Evolutionary conservation across 2,888 invertebrate genomes (phyloP).

Genomic region (Bombylius discolor): DNA sequence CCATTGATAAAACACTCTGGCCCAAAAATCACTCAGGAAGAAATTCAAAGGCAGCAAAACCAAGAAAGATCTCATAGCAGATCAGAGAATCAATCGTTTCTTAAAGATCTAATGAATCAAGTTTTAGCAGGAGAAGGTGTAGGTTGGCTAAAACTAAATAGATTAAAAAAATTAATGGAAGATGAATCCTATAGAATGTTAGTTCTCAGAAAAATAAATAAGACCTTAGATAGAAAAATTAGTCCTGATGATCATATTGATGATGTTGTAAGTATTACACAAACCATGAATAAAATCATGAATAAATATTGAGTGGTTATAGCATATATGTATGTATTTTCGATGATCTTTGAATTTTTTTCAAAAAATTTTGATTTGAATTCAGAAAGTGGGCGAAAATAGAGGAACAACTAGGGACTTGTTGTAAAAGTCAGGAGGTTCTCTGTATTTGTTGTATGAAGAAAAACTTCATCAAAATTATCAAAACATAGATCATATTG

Average conservation of each 20-base stretch:
- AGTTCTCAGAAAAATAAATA: constrained; percentile 87
- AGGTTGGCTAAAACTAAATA: constrained; percentile 88
- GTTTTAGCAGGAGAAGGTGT: constrained; percentile 43
- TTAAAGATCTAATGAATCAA: constrained; percentile 64
- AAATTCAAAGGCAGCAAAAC: constrained; percentile 52
- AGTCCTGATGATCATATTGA: constrained; percentile 94
- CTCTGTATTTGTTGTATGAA: too few species aligned
- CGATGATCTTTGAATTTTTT: background rate
- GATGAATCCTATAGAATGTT: constrained; percentile 96
- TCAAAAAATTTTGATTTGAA: too few species aligned
- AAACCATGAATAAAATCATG: background rate
- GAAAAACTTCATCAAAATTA: too few species aligned
- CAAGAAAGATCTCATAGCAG: constrained; percentile 62
- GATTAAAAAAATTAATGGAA: constrained; percentile 92
- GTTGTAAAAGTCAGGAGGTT: too few species aligned
- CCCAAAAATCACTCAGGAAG: constrained; percentile 51
- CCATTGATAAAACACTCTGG: constrained; percentile 75
- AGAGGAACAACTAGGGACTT: too few species aligned
- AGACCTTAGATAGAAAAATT: constrained; percentile 82
- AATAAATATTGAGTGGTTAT: background rate
- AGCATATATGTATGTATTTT: background rate
- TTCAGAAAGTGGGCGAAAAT: too few species aligned
- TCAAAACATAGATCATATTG: too few species aligned
- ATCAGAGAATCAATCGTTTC: constrained; percentile 83
- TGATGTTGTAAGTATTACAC: constrained; percentile 67